Base-by-base conservation (phyloP, 2,113 vertebrate genomes). In the Archocentrus centrarchus region DNA sequence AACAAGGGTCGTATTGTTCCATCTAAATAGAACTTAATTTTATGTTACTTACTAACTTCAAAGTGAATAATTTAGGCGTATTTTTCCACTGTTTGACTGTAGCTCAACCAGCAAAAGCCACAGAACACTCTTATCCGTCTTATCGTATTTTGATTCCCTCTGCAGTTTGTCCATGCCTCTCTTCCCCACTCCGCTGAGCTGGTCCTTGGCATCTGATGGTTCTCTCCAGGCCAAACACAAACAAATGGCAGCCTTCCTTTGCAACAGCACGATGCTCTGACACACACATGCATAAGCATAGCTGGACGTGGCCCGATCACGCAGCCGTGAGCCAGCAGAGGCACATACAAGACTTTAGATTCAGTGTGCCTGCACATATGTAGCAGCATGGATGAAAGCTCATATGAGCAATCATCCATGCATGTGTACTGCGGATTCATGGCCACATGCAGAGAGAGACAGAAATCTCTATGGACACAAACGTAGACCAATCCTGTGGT, bases 201-300 rank as follows among this genome's bases (percentile, higher is more conserved):
- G 53, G 78, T 89, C 66, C 75, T 92, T 94, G 91, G 93, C 91
- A 93, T 85, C 53, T 14, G 60, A 61, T 68, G 18, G 27, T 89
- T 82, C 73, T 86, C 70, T 87, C 53, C 30, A 66, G 89, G 89
- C 91, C 92, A 93, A 90, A 81, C 80, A 89, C 76, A 90, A 87
- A 91, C 92, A 92, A 93, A 93, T 92, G 92, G 90, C 92, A 82
- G 86, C 77, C 83, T 91, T 85, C 63, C 75, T 83, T 77, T 32
- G 59, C 82, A 84, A 90, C 83, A 86, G 83, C 86, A 83, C 20
- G 75, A 86, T 39, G 82, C 87, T 87, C 79, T 76, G 87, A 85
- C 85, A 91, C 86, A 86, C 79, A 85, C 87, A 84, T 77, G 63
- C 81, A 86, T 24, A 75, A 83, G 76, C 89, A 70, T 57, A 81